Evolutionary conservation across 2,888 invertebrate species (phyloP).

Genomic region (Aricia artaxerxes): DNA sequence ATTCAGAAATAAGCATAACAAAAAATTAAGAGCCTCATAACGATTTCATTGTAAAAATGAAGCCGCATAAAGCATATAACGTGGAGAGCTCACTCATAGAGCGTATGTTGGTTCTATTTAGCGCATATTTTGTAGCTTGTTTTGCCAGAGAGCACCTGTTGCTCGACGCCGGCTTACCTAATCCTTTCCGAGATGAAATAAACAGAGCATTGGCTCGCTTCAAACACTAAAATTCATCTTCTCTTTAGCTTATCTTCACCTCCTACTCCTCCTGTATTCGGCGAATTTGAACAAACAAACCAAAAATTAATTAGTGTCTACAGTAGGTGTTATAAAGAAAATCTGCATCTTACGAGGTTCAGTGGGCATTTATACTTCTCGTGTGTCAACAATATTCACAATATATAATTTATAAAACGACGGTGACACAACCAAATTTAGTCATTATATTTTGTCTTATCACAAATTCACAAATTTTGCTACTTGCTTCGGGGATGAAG

Average conservation of each 20-base stretch:
- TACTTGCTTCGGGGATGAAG: too few relatives aligned
- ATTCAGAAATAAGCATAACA: too few relatives aligned
- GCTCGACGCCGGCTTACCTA: slow-evolving; percentile 64
- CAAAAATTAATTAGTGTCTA: background rate
- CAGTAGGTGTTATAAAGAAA: too few relatives aligned
- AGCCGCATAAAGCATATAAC: background rate
- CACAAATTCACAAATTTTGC: too few relatives aligned
- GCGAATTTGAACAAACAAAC: background rate
- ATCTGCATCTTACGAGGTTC: too few relatives aligned
- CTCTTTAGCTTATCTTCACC: background rate
- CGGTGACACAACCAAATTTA: too few relatives aligned
- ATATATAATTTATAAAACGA: too few relatives aligned
- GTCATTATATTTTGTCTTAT: too few relatives aligned
- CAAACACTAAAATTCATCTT: slow-evolving; percentile 22
- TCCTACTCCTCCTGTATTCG: background rate
- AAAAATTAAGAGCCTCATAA: background rate
- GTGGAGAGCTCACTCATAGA: slow-evolving; percentile 12
- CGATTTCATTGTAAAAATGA: background rate
- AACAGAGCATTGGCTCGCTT: slow-evolving; percentile 62
- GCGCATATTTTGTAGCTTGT: slow-evolving; percentile 51
- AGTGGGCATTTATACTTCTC: too few relatives aligned
- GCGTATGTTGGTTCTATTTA: slow-evolving; percentile 25
- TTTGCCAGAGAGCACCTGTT: slow-evolving; percentile 69
- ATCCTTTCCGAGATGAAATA: slow-evolving; percentile 72
- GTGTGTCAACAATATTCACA: too few relatives aligned